phyloP scores from a whole-genome alignment of 2,797 vertebrate species.

The Ceryle rudis region DNA sequence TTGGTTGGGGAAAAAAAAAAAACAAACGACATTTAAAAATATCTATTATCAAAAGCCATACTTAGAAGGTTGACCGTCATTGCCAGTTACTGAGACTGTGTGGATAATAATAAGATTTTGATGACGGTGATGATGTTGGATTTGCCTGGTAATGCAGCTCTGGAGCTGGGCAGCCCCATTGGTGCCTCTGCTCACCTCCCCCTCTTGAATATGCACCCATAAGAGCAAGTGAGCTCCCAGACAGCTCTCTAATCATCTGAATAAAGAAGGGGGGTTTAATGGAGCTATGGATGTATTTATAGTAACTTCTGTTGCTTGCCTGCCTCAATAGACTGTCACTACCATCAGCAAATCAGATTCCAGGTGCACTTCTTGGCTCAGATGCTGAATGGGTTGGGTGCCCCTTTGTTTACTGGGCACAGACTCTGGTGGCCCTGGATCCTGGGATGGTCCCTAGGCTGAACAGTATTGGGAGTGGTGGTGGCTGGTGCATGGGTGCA shows the following conservation, averaged over 20 bases:
- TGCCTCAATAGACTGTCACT: not conserved
- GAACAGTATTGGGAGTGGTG: fast-evolving
- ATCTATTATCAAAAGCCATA: not conserved
- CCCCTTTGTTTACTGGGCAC: not conserved
- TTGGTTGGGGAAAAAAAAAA: not conserved
- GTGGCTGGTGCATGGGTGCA: not conserved
- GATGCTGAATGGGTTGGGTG: not conserved
- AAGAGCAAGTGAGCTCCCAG: not conserved
- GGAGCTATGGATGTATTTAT: not conserved
- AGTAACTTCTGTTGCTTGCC: not conserved
- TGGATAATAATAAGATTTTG: not conserved
- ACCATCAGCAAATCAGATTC: not conserved
- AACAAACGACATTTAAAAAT: not conserved
- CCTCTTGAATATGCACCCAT: fast-evolving
- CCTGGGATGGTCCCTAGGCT: not conserved
- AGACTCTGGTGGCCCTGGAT: not conserved
- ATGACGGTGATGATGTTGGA: not conserved
- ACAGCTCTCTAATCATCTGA: not conserved
- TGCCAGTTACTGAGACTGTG: not conserved
- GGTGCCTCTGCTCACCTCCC: not conserved
- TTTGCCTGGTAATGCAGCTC: not conserved
- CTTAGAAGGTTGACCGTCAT: not conserved
- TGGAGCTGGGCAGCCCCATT: not conserved
- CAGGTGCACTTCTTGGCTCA: not conserved
- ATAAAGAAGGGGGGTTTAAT: not conserved